These are phyloP conservation scores for Cheilosia vulpina DNA, from an alignment of 2,888 invertebrate species.

Conservation along the genomic window DNA sequence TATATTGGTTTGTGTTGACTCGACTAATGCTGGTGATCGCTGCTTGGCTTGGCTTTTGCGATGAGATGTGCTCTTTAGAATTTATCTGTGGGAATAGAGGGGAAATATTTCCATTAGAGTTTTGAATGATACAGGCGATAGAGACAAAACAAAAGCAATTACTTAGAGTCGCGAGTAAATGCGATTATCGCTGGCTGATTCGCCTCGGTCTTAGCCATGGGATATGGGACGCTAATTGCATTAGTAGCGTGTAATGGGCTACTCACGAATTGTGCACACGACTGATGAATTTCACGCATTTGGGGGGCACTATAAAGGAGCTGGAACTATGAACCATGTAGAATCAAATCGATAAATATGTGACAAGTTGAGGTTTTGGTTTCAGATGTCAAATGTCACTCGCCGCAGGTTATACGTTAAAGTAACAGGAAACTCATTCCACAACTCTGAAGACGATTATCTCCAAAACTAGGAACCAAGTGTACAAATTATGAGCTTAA, in stretches of 20 bases:
- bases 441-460: no score
- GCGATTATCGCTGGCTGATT: neutral
- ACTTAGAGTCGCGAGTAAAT: neutral
- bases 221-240: slow-evolving; percentile 21
- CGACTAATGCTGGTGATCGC: neutral
- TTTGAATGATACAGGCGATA: neutral
- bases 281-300: neutral
- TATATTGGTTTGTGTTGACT: slow-evolving; percentile 16
- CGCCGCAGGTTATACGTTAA: no score
- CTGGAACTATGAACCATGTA: no score
- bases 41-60: slow-evolving; percentile 1
- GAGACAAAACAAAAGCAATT: slow-evolving; percentile 3
- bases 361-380: no score
- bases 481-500: no score
- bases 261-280: slow-evolving; percentile 17
- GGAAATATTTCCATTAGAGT: slow-evolving; percentile 6
- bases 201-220: no score
- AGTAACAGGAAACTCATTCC: no score
- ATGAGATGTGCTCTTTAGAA: neutral
- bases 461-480: no score
- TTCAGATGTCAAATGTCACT: no score
- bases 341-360: no score
- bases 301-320: neutral
- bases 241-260: slow-evolving; percentile 12
- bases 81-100: slow-evolving; percentile 7